Evolutionary conservation across 2,888 invertebrate genomes (phyloP).

Genomic region (Plagiodera versicolora): DNA sequence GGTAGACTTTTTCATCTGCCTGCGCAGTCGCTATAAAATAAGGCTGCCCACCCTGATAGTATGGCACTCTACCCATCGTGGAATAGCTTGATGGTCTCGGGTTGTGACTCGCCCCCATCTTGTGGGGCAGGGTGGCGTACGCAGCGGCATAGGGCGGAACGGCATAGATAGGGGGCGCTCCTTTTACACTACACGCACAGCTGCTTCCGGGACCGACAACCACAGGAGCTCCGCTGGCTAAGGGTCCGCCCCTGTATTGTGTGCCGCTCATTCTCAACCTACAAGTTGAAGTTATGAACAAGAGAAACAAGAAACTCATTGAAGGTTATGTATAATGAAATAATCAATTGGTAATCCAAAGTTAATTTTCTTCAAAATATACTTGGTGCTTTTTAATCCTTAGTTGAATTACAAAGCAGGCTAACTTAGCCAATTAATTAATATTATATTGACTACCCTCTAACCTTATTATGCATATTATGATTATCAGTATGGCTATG

Average conservation of each 20-base stretch:
- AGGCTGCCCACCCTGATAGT: constrained; percentile 58
- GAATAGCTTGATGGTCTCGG: constrained; percentile 54
- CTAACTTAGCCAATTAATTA: no score
- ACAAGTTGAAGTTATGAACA: neutral
- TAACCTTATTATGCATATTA: constrained; percentile 78
- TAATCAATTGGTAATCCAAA: no score
- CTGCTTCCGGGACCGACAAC: constrained; percentile 59
- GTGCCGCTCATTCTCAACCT: constrained; percentile 61
- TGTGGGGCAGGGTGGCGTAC: constrained; percentile 69
- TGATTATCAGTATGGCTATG: constrained; percentile 83
- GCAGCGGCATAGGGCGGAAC: constrained; percentile 61
- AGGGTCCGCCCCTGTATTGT: constrained; percentile 71
- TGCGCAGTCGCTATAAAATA: constrained; percentile 65
- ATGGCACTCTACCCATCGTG: constrained; percentile 64
- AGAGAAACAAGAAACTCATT: no score
- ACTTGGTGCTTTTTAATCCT: no score
- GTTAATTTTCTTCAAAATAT: no score
- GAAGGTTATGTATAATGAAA: no score
- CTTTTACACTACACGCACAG: constrained; percentile 58
- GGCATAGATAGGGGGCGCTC: constrained; percentile 59
- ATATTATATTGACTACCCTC: no score
- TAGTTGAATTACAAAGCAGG: no score
- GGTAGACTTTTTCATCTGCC: constrained; percentile 67
- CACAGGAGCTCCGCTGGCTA: constrained; percentile 60
- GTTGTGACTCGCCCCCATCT: constrained; percentile 57